Conservation (phyloP, 2,888 invertebrate species). For the Zelleria hepariella region DNA sequence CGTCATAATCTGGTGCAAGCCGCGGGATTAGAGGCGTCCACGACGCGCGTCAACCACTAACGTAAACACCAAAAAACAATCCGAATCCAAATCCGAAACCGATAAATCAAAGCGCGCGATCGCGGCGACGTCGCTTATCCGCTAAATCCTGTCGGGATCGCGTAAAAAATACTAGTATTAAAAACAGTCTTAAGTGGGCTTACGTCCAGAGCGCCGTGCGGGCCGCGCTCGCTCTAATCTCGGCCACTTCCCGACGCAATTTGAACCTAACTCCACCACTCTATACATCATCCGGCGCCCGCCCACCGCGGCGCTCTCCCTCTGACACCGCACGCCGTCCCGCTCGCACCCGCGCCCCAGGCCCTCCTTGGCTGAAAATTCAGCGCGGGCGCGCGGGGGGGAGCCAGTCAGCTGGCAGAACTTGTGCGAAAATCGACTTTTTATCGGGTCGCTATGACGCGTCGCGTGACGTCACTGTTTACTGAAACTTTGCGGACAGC, state of each 20-base stretch:
- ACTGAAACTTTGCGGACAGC: conserved; percentile 39
- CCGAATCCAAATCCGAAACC: conserved; percentile 61
- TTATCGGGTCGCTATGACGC: conserved; percentile 67
- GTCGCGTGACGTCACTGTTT: conserved; percentile 71
- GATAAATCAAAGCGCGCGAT: conserved; percentile 71
- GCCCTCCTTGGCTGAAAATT: conserved; percentile 37
- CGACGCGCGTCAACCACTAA: conserved; percentile 61
- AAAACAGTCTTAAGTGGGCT: conserved; percentile 81
- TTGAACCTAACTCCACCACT: conserved; percentile 82
- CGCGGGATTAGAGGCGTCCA: conserved; percentile 59
- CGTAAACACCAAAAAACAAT: conserved; percentile 67
- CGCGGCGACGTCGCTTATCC: conserved; percentile 67
- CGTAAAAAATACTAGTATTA: conserved; percentile 79
- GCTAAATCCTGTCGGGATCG: conserved; percentile 71
- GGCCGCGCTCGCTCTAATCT: conserved; percentile 79
- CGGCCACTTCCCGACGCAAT: conserved; percentile 83
- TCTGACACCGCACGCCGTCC: conserved; percentile 15
- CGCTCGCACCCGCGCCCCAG: conserved; percentile 31
- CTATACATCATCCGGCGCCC: conserved; percentile 78
- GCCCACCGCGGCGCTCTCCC: conserved; percentile 64
- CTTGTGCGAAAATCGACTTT: conserved; percentile 72
- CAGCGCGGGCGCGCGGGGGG: conserved; percentile 40
- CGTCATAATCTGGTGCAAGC: conserved; percentile 67
- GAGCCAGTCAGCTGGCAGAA: conserved; percentile 69
- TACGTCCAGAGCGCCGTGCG: conserved; percentile 75